Conservation (phyloP, 2,113 vertebrate genomes). For the Gymnogyps californianus region DNA sequence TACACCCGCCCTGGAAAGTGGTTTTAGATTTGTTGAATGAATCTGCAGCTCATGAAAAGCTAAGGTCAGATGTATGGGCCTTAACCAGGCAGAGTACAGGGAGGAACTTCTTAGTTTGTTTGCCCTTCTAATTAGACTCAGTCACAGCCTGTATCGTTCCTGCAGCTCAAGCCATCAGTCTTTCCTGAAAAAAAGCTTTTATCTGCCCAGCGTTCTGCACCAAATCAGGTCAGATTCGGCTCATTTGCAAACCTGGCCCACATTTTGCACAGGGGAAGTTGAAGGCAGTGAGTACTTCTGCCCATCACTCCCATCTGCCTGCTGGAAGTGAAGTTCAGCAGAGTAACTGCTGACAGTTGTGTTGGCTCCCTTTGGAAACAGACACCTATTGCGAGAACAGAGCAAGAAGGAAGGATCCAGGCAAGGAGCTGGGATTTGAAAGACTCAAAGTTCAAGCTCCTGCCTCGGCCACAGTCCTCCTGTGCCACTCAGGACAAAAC, state of each 20-base stretch:
- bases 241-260: not conserved
- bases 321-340: not conserved
- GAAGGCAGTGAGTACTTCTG: not conserved
- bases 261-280: not conserved
- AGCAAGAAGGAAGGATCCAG: not conserved
- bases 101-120: not conserved
- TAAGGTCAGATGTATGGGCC: not conserved
- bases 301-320: not conserved
- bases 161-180: not conserved
- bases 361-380: not conserved
- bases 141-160: not conserved
- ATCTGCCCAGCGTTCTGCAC: not conserved
- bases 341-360: not conserved
- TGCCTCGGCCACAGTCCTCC: not conserved
- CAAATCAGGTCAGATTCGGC: not conserved
- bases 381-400: not conserved
- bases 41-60: constrained; percentile 28
- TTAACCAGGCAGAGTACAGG: not conserved
- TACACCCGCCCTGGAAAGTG: not conserved
- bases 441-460: not conserved
- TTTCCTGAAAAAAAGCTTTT: not conserved
- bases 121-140: not conserved
- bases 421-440: not conserved
- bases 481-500: not conserved
- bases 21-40: constrained; percentile 28